Base-by-base conservation (phyloP, 2,113 vertebrate genomes). In the Hassar affinis region DNA sequence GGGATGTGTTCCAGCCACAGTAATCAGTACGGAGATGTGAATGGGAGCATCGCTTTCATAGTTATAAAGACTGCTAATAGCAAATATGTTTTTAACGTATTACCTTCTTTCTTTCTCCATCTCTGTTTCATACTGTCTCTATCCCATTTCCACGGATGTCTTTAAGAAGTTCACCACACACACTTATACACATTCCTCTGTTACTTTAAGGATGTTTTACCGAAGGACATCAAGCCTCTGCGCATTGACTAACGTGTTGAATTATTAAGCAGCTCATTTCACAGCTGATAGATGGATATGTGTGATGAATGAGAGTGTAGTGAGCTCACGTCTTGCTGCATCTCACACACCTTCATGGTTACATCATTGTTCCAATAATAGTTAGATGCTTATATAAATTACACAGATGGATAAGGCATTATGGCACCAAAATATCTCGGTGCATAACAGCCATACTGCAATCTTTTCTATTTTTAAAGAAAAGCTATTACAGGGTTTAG, bases 201-300 rank as follows among this genome's bases (percentile, higher is more conserved):
- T 64, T 22, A 45, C 54, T 71, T 47, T 74, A 47, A 49, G 52
- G 30, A 56, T 81, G 69, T 83, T 57, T 66, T 25, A 79, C 18
- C 82, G 82, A 82, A 86, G 79, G 87, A 64, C 85, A n/a, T 80
- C 42, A 4, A 51, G 75, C 52, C 54, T 84, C 56, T 64, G 78
- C 72, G 42, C 71, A 9, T 83, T 85, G 54, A 79, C 83, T 86
- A 85, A 83, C 56, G 52, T 85, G 81, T 68, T 88, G 78, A 86
- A 88, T 88, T 85, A 88, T 88, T 88, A 78, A 88, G 84, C 51
- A 81, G 83, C 78, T 86, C 83, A 88, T 86, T 88, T 85, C 56
- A 78, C 62, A 68, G 2, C 57, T 88, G 85, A 85, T 86, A 69
- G 79, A 80, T 78, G 80, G 75, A 77, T 77, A 72, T 42, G 22